A percentile compares a stretch with the other conserved stretches of the same genome.
phyloP scores from a whole-genome alignment of 2,888 invertebrate genomes.

The Aphelenchoides bicaudatus region DNA sequence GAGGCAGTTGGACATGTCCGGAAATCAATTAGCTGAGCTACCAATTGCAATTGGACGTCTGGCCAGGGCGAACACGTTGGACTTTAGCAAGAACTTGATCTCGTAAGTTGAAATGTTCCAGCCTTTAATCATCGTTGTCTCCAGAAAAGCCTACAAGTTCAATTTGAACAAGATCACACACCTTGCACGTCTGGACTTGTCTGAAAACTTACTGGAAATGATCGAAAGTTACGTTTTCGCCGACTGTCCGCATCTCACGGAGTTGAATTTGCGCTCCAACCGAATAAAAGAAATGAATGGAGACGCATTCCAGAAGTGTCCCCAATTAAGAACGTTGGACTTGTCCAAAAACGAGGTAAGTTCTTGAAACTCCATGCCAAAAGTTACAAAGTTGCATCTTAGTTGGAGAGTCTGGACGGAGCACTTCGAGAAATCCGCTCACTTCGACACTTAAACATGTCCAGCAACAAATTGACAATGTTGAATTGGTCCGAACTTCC shows the following conservation, averaged over 20 bases:
- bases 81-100: conserved; percentile 46
- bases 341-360: conserved; percentile 44
- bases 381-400: no score
- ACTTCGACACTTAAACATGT: conserved; percentile 67
- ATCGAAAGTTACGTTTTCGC: conserved; percentile 50
- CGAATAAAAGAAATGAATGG: conserved; percentile 40
- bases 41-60: conserved; percentile 47
- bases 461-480: conserved; percentile 28
- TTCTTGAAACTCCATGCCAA: no score
- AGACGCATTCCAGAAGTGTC: conserved; percentile 49
- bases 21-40: conserved; percentile 44
- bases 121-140: no score
- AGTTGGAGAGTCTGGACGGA: conserved; percentile 73
- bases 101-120: no score
- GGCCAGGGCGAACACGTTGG: conserved; percentile 39
- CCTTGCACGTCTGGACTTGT: conserved; percentile 41
- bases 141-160: conserved; percentile 45
- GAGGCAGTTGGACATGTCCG: conserved; percentile 29
- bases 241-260: conserved; percentile 42
- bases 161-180: conserved; percentile 47
- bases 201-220: conserved; percentile 39
- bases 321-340: conserved; percentile 42
- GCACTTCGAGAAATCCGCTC: conserved; percentile 80
- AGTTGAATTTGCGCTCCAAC: conserved; percentile 44
- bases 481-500: conserved; percentile 40